Evolutionary conservation across 2,113 vertebrate genomes (phyloP), one percentile per base, ranked within the genome.

Genomic region (Girardinichthys multiradiatus): DNA sequence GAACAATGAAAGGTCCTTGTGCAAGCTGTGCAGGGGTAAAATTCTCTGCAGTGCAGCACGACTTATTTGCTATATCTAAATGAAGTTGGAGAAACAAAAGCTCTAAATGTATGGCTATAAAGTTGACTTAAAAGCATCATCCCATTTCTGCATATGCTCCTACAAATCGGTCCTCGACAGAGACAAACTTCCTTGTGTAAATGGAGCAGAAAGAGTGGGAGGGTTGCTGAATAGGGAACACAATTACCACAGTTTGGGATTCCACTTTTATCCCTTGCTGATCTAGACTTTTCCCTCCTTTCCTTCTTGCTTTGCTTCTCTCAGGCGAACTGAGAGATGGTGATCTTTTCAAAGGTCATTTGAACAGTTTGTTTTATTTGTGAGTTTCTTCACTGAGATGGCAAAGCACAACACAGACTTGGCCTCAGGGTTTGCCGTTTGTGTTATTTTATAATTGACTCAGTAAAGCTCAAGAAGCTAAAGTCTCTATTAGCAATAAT

Each of bases 311-410:
- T 58, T 68, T 67, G 21, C 54, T 45, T 37, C 67, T 88, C 77
- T 70, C 31, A 5, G 80, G 73, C 57, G 29, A 80, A 62, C 80
- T 21, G 76, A 83, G 85, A 81, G 79, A 89, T 74, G 79, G 83
- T 88, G 90, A 91, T 92, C 86, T 91, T 91, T 90, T 77, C 78
- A 93, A 93, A 92, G 92, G 89, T 92, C 86, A 90, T 89, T 85
- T 83, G 45, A 82, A 90, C 82, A 74, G 82, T 91, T 91, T 90
- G 85, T 92, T 81, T 90, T 78, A 90, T 90, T 89, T 82, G 67
- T 10, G 81, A 90, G 86, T 80, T 87, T 85, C 86, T 84, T 83
- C 84, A 58, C 77, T 42, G 72, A 75, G 82, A 89, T 62, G 70
- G 65, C 70, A 37, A 51, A 81, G 71, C 76, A 80, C 70, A 82